Conservation (phyloP, 2,113 vertebrate species). For the Riparia riparia region DNA sequence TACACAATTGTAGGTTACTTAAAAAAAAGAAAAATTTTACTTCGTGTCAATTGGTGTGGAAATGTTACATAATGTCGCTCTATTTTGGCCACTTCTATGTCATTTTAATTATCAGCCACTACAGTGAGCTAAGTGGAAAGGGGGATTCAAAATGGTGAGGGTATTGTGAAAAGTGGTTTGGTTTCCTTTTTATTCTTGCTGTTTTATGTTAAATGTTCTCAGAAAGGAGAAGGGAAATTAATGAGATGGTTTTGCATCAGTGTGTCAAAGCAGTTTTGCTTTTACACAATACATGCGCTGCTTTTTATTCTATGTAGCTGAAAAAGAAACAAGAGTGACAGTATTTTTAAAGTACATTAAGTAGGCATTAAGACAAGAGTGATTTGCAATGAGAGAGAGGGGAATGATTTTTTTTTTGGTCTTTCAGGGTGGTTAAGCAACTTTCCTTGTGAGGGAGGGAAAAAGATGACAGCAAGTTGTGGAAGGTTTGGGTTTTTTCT, state of each 20-base stretch:
- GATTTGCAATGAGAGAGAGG: background rate
- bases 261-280: constrained; percentile 21
- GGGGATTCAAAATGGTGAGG: background rate
- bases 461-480: background rate
- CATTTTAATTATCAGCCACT: background rate
- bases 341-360: constrained; percentile 31
- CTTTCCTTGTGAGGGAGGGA: background rate
- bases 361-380: constrained; percentile 1
- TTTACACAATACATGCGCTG: constrained; percentile 13
- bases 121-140: background rate
- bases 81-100: background rate
- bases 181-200: background rate
- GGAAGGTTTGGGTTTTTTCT: background rate
- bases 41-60: background rate
- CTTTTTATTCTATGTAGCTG: constrained; percentile 25
- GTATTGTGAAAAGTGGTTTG: background rate
- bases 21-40: background rate
- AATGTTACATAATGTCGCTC: background rate
- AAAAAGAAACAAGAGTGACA: constrained; percentile 20
- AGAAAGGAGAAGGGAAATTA: background rate
- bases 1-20: background rate
- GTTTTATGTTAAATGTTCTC: constrained; percentile 5
- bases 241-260: background rate
- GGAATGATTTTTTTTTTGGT: background rate
- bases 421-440: background rate